Evolutionary conservation across 2,888 invertebrate species (phyloP).

Genomic region (Oscheius myriophilus): DNA sequence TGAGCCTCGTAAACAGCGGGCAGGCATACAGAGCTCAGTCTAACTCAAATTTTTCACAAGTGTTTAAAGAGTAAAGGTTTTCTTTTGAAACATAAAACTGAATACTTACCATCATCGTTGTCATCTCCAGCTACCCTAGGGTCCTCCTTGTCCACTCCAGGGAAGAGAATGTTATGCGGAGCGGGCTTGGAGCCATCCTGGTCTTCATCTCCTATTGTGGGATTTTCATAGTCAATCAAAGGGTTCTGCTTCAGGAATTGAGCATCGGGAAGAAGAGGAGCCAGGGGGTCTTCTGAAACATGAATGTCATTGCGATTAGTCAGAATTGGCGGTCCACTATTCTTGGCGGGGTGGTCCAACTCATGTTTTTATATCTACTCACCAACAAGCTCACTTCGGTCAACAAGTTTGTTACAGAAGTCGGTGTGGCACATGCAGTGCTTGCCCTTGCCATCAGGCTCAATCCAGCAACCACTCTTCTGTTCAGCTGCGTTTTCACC

Average conservation of each 20-base stretch:
- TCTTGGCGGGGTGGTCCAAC: no score
- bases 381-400: constrained; percentile 32
- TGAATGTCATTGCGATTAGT: no score
- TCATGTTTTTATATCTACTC: neutral
- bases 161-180: constrained; percentile 50
- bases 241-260: constrained; percentile 61
- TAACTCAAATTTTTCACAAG: no score
- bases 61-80: no score
- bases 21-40: no score
- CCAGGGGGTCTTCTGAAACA: constrained; percentile 49
- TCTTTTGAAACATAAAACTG: no score
- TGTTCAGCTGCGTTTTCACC: constrained; percentile 42
- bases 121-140: constrained; percentile 45
- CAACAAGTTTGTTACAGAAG: constrained; percentile 62
- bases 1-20: no score
- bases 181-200: constrained; percentile 44
- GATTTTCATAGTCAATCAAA: constrained; percentile 60
- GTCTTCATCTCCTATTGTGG: constrained; percentile 40
- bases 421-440: constrained; percentile 64
- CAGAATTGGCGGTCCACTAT: no score
- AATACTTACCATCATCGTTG: constrained; percentile 43
- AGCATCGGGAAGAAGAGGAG: constrained; percentile 55
- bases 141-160: constrained; percentile 48
- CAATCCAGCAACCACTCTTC: constrained; percentile 63
- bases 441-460: constrained; percentile 60